Percentiles rank a stretch among this genome's conserved stretches.
Conservation (phyloP, 2,888 invertebrate species). For the Reticulitermes lucifugus region DNA sequence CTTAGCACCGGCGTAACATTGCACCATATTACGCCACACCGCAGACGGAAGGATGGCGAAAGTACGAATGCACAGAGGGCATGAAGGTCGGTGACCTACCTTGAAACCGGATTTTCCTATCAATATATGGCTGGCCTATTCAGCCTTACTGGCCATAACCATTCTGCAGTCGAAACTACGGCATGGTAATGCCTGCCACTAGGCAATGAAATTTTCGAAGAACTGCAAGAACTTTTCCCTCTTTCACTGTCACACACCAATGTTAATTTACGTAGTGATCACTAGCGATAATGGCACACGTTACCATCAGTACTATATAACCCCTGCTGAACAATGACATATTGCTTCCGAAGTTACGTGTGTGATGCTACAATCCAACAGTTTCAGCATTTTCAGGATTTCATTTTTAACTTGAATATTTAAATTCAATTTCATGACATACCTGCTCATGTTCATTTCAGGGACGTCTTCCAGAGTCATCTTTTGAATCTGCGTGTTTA, state of each 20-base stretch:
- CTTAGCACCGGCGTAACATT: background rate
- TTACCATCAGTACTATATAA: too few species aligned
- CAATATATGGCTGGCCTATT: too few species aligned
- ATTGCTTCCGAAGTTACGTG: background rate
- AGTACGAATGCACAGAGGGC: background rate
- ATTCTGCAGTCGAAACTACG: too few species aligned
- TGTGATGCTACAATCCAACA: background rate
- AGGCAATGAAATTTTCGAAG: too few species aligned
- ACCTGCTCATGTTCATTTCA: conserved; percentile 12
- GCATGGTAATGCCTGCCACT: too few species aligned
- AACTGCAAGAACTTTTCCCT: too few species aligned
- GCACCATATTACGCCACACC: background rate
- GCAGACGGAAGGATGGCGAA: background rate
- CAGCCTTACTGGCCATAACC: too few species aligned
- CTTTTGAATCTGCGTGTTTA: background rate
- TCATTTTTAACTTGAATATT: background rate
- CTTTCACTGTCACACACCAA: background rate
- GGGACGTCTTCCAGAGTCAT: conserved; percentile 41
- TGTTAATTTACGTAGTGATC: background rate
- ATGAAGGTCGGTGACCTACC: background rate
- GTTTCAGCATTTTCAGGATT: background rate
- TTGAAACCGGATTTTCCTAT: background rate
- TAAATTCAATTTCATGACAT: background rate
- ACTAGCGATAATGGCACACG: too few species aligned
- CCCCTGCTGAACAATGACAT: background rate